Evolutionary conservation across 1,140 invertebrate genomes (phyloP).

Genomic region (Pectinophora gossypiella): DNA sequence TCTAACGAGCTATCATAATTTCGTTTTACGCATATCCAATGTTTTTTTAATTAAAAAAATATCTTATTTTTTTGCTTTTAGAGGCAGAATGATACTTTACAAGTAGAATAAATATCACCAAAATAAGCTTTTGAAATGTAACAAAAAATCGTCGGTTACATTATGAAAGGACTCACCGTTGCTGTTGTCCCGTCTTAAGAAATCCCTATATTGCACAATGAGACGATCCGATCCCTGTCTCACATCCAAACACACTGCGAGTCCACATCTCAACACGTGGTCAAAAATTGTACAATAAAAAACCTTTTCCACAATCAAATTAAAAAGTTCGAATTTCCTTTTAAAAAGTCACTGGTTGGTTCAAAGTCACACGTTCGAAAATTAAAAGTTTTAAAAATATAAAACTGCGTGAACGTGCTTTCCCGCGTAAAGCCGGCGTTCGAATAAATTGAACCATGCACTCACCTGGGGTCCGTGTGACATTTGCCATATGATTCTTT

Average conservation of each 20-base stretch:
- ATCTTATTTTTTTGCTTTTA: no score
- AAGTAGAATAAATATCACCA: no score
- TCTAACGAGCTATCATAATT: no score
- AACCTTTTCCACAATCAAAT: constrained; percentile 3
- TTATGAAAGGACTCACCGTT: constrained; percentile 36
- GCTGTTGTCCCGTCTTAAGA: constrained; percentile 1
- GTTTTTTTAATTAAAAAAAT: no score
- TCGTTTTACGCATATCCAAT: no score
- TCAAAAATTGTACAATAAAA: background rate
- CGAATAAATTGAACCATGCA: constrained; percentile 52
- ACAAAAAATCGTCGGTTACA: background rate
- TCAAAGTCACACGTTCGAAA: constrained; percentile 12
- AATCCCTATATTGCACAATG: constrained; percentile 3
- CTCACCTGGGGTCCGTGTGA: constrained; percentile 57
- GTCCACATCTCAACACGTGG: constrained; percentile 2
- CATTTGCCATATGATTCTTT: constrained; percentile 35
- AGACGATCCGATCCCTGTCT: background rate
- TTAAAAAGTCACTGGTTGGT: background rate
- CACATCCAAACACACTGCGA: background rate
- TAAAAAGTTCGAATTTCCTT: background rate
- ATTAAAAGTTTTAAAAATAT: constrained; percentile 23
- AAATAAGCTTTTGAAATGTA: no score
- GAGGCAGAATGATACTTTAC: no score
- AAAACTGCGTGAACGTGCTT: constrained; percentile 46
- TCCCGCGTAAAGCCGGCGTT: constrained; percentile 66